Conservation (phyloP, 2,888 invertebrate genomes). For the Lasioglossum pauxillum region DNA sequence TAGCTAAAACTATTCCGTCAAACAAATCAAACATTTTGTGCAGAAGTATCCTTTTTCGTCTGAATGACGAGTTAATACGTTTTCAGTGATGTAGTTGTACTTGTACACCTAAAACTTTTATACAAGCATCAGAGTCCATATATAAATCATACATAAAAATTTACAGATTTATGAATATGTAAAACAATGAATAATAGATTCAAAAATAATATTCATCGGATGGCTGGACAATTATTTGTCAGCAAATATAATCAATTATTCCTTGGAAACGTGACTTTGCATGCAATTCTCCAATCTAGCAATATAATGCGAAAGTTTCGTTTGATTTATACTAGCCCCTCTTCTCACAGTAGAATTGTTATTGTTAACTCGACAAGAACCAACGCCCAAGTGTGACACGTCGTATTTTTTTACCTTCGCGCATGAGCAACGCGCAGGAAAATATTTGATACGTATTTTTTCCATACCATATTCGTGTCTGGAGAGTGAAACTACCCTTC, state of each 20-base stretch:
- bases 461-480: neutral
- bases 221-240: neutral
- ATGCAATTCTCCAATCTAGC: neutral
- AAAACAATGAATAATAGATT: slow-evolving; percentile 1
- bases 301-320: neutral
- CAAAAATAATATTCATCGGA: neutral
- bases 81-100: neutral
- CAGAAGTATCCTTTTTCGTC: neutral
- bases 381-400: neutral
- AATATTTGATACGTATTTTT: slow-evolving; percentile 13
- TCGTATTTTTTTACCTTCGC: neutral
- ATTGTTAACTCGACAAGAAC: neutral
- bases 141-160: neutral
- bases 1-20: neutral
- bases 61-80: neutral
- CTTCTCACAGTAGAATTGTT: neutral
- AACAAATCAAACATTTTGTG: neutral
- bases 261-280: neutral
- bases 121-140: no score
- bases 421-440: neutral
- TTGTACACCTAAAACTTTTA: neutral
- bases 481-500: neutral
- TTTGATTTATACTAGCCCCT: neutral
- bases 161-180: neutral
- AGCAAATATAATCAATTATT: neutral